Evolutionary conservation across 2,797 vertebrate species (phyloP), one percentile per base, ranked within the genome.

Genomic region (Cossypha heuglini): DNA sequence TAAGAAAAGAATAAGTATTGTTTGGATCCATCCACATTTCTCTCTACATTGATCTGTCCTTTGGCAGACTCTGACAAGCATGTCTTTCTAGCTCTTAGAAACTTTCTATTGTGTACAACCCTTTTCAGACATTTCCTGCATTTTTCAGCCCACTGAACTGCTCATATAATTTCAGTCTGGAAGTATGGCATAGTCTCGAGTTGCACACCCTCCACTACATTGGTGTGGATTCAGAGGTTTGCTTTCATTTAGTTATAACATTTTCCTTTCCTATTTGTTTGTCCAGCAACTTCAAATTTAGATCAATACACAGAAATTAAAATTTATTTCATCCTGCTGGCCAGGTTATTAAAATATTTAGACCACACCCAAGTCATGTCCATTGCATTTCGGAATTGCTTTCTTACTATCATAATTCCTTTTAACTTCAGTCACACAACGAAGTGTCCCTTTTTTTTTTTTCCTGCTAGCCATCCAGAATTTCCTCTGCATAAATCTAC

Each of bases 281-380:
- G 40, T 81, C 11, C 55, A 90, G 25, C 31, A 35, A 26, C 25
- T 79, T 25, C 38, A 71, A 77, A 80, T 71, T 71, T 71, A 62
- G 20, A 64, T 33, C 14, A 61, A 66, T 40, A 58, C 5, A 33
- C 10, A 54, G n/a, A 86, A 54, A 71, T 31, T 18, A 67, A 66
- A 94, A 94, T 73, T 40, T 61, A 71, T 90, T 95, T 93, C 7
- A 69, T 59, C 26, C 45, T 85, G 13, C 10, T 57, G 42, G 11
- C 3, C 21, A 37, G 17, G n/a, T 88, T 81, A 45, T 31, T 90
- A 16, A 93, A 86, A 86, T 84, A 71, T 84, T 88, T 86, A 68
- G 21, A 69, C 25, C 11, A 24, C 20, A 79, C 12, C 19, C 67
- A 59, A 21, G 12, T 37, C 37, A 69, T 13, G 4, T 51, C 28